These are phyloP conservation scores for Dorcus parallelipipedus DNA, from an alignment of 2,888 invertebrate species.

Conservation along the genomic window DNA sequence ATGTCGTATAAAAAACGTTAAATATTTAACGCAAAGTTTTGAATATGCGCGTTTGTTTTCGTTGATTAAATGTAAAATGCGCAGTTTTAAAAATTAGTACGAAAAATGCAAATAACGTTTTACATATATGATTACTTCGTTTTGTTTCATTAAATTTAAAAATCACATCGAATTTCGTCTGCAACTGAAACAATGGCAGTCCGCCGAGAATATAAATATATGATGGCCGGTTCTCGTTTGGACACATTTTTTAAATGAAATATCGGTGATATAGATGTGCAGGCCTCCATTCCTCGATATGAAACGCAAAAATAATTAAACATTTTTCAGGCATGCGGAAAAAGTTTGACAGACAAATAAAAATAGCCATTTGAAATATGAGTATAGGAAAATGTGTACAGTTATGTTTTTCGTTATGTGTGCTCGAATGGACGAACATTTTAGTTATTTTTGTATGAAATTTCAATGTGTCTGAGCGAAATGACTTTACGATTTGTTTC, in stretches of 20 bases:
- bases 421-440: slow-evolving; percentile 35
- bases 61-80: slow-evolving; percentile 17
- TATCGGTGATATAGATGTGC: slow-evolving; percentile 50
- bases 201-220: slow-evolving; percentile 51
- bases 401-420: slow-evolving; percentile 33
- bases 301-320: slow-evolving; percentile 53
- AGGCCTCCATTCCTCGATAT: slow-evolving; percentile 47
- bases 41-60: slow-evolving; percentile 14
- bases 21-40: slow-evolving; percentile 15
- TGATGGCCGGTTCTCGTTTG: slow-evolving; percentile 48
- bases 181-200: slow-evolving; percentile 47
- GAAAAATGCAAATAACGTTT: slow-evolving; percentile 45
- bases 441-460: slow-evolving; percentile 41
- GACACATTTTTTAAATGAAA: slow-evolving; percentile 51
- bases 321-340: slow-evolving; percentile 53
- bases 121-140: slow-evolving; percentile 45
- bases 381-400: slow-evolving; percentile 45
- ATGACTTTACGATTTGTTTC: slow-evolving; percentile 46
- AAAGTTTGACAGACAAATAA: slow-evolving; percentile 53
- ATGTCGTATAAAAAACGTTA: slow-evolving; percentile 4
- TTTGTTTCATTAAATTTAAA: slow-evolving; percentile 49
- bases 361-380: slow-evolving; percentile 53
- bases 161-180: slow-evolving; percentile 49
- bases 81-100: slow-evolving; percentile 37
- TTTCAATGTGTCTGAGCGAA: slow-evolving; percentile 45